Evolutionary conservation across 2,113 vertebrate genomes (phyloP).

Genomic region (Chloebia gouldiae): DNA sequence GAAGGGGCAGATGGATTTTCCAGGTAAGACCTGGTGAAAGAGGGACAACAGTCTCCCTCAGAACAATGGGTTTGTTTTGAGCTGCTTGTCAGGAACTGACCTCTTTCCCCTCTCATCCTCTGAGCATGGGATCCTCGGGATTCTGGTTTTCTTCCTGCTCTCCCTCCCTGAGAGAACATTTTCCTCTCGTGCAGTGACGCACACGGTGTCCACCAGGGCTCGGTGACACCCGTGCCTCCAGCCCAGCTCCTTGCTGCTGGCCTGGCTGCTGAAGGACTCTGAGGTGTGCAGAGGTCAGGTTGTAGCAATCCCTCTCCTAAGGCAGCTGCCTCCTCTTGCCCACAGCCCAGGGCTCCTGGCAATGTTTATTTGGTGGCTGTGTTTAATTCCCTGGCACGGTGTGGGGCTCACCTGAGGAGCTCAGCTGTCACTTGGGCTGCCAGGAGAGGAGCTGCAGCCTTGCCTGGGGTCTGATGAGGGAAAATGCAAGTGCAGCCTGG

Average conservation of each 20-base stretch:
- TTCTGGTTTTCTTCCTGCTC: background rate
- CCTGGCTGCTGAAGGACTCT: background rate
- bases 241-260: background rate
- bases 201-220: background rate
- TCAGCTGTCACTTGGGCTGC: background rate
- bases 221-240: background rate
- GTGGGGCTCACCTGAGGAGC: background rate
- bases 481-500: background rate
- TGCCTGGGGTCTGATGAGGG: background rate
- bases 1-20: background rate
- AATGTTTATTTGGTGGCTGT: background rate
- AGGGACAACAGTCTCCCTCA: background rate
- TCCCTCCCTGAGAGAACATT: background rate
- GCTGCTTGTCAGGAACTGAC: constrained; percentile 1
- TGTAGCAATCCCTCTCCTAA: background rate
- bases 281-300: background rate
- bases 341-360: background rate
- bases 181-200: background rate
- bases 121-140: background rate
- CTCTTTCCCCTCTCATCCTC: constrained; percentile 23
- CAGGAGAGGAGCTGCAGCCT: background rate
- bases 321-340: background rate
- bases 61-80: constrained; percentile 29
- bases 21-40: constrained; percentile 4
- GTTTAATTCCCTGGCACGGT: background rate